Conservation (phyloP, 2,797 vertebrate species). For the Tapera naevia region DNA sequence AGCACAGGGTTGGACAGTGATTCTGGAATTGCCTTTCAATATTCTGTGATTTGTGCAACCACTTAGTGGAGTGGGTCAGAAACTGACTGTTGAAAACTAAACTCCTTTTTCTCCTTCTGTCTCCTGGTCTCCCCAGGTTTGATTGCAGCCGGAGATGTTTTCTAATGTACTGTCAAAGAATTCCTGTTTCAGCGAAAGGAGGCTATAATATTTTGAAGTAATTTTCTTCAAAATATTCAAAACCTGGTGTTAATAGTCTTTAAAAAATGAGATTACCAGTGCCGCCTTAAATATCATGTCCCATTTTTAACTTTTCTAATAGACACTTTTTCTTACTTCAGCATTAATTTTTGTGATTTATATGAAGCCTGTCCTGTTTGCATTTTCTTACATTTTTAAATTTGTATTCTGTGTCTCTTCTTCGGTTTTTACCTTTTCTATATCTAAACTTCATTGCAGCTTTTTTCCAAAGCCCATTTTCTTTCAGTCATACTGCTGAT, state of each 20-base stretch:
- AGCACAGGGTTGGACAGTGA: neutral
- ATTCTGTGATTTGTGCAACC: neutral
- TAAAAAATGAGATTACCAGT: neutral
- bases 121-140: neutral
- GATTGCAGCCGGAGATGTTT: neutral
- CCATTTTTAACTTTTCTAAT: neutral
- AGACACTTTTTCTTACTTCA: neutral
- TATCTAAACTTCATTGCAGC: neutral
- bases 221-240: conserved; percentile 16
- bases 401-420: neutral
- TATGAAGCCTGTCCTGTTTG: neutral
- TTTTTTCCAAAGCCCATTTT: neutral
- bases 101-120: neutral
- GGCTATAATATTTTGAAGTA: neutral
- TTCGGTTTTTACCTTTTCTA: neutral
- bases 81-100: neutral
- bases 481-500: neutral
- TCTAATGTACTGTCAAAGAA: neutral
- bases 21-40: neutral
- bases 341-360: neutral
- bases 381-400: neutral
- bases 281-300: neutral
- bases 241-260: neutral
- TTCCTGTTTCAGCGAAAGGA: neutral
- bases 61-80: neutral